phyloP scores from a whole-genome alignment of 1,140 invertebrate genomes.

The Anastrepha obliqua region DNA sequence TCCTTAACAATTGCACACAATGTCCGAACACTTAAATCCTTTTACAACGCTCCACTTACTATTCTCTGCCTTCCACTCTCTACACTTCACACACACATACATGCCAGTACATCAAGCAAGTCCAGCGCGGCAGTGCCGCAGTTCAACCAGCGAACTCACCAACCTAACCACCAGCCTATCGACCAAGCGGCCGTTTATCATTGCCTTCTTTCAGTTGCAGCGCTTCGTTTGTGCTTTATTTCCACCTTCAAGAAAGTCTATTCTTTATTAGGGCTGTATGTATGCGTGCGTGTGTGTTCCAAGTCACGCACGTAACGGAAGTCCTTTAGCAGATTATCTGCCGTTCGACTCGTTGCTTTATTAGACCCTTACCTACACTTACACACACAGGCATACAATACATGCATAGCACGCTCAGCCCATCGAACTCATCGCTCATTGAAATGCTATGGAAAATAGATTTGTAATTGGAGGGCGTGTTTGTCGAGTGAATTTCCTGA shows the following conservation, averaged over 20 bases:
- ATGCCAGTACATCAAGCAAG: background rate
- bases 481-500: constrained; percentile 55
- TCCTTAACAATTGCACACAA: constrained; percentile 46
- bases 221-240: constrained; percentile 38
- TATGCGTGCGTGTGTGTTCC: background rate
- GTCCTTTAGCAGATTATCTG: constrained; percentile 73
- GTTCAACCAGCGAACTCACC: background rate
- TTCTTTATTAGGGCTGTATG: background rate
- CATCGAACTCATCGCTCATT: constrained; percentile 40
- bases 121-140: background rate
- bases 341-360: constrained; percentile 39
- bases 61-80: background rate
- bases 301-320: constrained; percentile 69
- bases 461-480: constrained; percentile 74
- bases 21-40: constrained; percentile 65
- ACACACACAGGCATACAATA: too few species aligned
- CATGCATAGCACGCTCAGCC: too few species aligned
- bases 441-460: constrained; percentile 58
- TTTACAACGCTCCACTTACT: constrained; percentile 57
- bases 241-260: constrained; percentile 18
- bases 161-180: background rate
- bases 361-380: background rate
- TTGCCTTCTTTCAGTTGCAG: constrained; percentile 69
- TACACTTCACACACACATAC: background rate
- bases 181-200: constrained; percentile 66